A percentile compares a stretch with the other conserved stretches of the same genome.
These are phyloP conservation scores for Troglohyphantes excavatus DNA, from an alignment of 2,888 invertebrate genomes.

Conservation along the genomic window DNA sequence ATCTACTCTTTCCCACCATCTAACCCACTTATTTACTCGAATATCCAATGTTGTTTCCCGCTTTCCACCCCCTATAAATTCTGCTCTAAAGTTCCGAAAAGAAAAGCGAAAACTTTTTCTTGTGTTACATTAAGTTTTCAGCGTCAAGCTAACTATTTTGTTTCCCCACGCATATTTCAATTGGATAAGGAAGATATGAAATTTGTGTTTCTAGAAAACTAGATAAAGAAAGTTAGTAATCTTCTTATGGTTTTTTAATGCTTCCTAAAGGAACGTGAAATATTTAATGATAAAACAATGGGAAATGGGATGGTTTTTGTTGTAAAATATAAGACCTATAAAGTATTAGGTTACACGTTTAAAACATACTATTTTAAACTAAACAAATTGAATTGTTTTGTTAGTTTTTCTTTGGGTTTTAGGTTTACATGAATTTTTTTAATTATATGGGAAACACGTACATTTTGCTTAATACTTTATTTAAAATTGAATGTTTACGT, in stretches of 20 bases:
- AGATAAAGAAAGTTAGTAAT: not conserved
- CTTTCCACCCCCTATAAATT: not conserved
- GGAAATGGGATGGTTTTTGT: not conserved
- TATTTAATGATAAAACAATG: not conserved
- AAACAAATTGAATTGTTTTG: too few relatives aligned
- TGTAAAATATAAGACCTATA: not conserved
- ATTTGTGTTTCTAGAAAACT: not conserved
- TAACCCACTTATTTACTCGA: not conserved
- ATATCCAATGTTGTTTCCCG: not conserved
- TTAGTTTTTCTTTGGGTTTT: too few relatives aligned
- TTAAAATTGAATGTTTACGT: too few relatives aligned
- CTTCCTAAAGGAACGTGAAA: not conserved
- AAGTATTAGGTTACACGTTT: not conserved
- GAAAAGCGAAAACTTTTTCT: not conserved
- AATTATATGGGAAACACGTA: too few relatives aligned
- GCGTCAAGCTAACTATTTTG: not conserved
- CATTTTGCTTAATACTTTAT: too few relatives aligned
- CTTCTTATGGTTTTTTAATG: conserved; percentile 1
- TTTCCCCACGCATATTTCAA: not conserved
- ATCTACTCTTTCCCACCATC: not conserved
- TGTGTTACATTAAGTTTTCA: not conserved
- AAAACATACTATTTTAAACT: too few relatives aligned
- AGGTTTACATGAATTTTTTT: too few relatives aligned
- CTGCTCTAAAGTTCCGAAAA: not conserved
- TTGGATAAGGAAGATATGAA: not conserved